Percentiles rank a stretch among this genome's conserved stretches.
Conservation (phyloP, 2,797 vertebrate genomes). For the Coranthus polyacanthus region DNA sequence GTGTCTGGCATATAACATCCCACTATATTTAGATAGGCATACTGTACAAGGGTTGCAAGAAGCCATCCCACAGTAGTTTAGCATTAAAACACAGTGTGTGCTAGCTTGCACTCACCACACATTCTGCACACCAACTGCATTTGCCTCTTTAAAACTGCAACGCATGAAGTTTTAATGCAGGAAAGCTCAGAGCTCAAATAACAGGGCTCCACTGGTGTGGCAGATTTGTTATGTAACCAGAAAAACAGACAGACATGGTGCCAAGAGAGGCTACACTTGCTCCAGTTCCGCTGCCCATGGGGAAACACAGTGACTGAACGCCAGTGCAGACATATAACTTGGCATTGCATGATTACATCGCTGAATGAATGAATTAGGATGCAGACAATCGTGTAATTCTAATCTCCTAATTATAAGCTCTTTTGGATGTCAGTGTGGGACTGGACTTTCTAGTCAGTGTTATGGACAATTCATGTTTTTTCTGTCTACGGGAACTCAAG, state of each 20-base stretch:
- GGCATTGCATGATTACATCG: slow-evolving; percentile 1
- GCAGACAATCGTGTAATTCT: slow-evolving; percentile 12
- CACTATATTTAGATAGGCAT: slow-evolving; percentile 50
- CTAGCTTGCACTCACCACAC: background rate
- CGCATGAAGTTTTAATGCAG: slow-evolving; percentile 32
- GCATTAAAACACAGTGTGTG: slow-evolving; percentile 2
- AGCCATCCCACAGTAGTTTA: background rate
- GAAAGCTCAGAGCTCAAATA: slow-evolving; percentile 27
- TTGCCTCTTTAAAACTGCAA: slow-evolving; percentile 26
- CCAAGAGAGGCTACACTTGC: slow-evolving; percentile 41
- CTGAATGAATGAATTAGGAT: background rate
- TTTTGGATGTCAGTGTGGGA: background rate
- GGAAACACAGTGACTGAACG: slow-evolving; percentile 31
- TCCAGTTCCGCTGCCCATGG: slow-evolving; percentile 32
- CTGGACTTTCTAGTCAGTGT: too few species aligned
- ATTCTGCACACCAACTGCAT: slow-evolving; percentile 2
- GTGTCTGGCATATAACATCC: slow-evolving; percentile 30
- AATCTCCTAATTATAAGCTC: background rate
- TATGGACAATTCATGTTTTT: too few species aligned
- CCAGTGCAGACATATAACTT: slow-evolving; percentile 3
- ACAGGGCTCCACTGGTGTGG: slow-evolving; percentile 23
- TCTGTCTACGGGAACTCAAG: too few species aligned
- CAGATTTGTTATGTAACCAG: slow-evolving; percentile 54
- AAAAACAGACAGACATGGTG: slow-evolving; percentile 7
- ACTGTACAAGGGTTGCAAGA: slow-evolving; percentile 8